phyloP scores from a whole-genome alignment of 2,888 invertebrate species.

The Miltochrista miniata region DNA sequence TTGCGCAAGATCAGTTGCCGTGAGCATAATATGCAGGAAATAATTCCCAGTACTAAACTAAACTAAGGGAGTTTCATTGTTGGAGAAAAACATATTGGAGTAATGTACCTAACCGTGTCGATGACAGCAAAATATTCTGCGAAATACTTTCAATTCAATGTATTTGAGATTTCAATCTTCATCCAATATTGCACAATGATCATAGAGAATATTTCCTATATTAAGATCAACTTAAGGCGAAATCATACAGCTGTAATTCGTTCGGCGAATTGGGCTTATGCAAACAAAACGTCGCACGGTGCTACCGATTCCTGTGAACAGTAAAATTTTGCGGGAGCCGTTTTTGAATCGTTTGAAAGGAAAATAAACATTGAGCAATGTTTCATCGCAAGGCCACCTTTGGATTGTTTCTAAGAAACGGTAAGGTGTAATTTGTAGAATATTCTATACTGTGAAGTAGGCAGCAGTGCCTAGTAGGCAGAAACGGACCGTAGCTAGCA shows the following conservation, averaged over 20 bases:
- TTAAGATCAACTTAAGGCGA: constrained; percentile 31
- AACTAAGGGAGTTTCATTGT: constrained; percentile 59
- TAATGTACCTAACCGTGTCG: constrained; percentile 62
- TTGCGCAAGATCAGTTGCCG: constrained; percentile 42
- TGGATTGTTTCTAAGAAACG: constrained; percentile 66
- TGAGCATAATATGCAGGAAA: constrained; percentile 53
- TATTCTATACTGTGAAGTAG: constrained; percentile 35
- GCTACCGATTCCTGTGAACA: constrained; percentile 64
- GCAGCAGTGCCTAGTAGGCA: constrained; percentile 7
- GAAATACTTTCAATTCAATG: constrained; percentile 48
- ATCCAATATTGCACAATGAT: constrained; percentile 17
- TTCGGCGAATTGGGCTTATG: constrained; percentile 63
- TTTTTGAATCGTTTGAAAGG: constrained; percentile 71
- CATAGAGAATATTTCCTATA: constrained; percentile 13
- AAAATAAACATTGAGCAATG: constrained; percentile 75
- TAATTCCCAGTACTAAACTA: constrained; percentile 50
- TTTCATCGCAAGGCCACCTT: constrained; percentile 71
- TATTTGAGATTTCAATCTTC: no score
- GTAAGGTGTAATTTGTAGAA: constrained; percentile 53
- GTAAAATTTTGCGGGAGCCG: constrained; percentile 71
- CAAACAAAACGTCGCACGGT: constrained; percentile 68
- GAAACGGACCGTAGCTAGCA: constrained; percentile 1
- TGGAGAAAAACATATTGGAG: constrained; percentile 41
- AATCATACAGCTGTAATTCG: constrained; percentile 62
- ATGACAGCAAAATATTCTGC: constrained; percentile 61